Conservation (phyloP, 2,888 invertebrate genomes). For the Chorisops tibialis region DNA sequence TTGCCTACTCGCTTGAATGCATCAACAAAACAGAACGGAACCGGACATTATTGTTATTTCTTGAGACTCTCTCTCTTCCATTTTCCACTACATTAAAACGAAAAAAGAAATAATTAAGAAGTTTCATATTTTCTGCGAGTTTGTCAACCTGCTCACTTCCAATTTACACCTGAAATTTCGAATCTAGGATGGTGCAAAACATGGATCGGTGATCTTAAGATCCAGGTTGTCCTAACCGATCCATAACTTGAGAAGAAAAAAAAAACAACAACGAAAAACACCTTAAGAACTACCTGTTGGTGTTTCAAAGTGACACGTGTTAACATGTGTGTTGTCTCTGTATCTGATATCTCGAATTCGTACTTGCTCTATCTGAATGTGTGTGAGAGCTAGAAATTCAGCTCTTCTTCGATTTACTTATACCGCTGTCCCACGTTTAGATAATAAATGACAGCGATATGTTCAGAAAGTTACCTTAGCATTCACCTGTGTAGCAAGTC, state of each 20-base stretch:
- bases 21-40: constrained; percentile 24
- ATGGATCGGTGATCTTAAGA: too few species aligned
- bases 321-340: constrained; percentile 27
- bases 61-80: not conserved
- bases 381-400: not conserved
- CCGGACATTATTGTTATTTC: constrained; percentile 25
- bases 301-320: constrained; percentile 30
- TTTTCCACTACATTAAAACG: constrained; percentile 6
- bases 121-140: too few species aligned
- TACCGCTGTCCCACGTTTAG: not conserved
- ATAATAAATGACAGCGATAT: not conserved
- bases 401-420: not conserved
- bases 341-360: not conserved
- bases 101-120: too few species aligned
- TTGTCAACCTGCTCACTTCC: too few species aligned
- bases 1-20: constrained; percentile 17
- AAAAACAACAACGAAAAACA: not conserved
- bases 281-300: constrained; percentile 20
- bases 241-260: too few species aligned
- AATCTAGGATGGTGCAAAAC: too few species aligned
- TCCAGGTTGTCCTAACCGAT: too few species aligned
- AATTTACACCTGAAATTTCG: too few species aligned
- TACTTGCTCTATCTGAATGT: too few species aligned
- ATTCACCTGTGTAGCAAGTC: too few species aligned
- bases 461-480: not conserved